phyloP scores from a whole-genome alignment of 2,888 invertebrate species.

The Labia minor region DNA sequence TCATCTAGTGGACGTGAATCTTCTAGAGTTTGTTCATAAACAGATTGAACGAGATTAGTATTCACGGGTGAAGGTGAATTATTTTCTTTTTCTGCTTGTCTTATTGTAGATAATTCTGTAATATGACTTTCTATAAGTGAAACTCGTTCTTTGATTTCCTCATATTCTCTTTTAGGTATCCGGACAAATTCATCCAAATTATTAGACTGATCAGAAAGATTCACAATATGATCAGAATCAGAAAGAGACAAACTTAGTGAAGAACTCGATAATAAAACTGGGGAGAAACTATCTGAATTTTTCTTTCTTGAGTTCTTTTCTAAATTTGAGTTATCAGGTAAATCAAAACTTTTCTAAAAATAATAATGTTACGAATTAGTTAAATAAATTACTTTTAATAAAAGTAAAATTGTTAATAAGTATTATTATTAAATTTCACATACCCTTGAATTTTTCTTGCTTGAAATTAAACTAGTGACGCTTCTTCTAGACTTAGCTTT shows the following conservation, averaged over 20 bases:
- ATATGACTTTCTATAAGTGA: slow-evolving; percentile 60
- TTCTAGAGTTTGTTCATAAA: slow-evolving; percentile 61
- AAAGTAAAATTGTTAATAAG: no score
- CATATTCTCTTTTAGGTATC: slow-evolving; percentile 63
- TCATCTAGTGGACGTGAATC: slow-evolving; percentile 46
- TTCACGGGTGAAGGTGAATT: slow-evolving; percentile 27
- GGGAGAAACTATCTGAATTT: neutral
- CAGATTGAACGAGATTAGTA: slow-evolving; percentile 54
- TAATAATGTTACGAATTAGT: neutral
- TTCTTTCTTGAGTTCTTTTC: neutral
- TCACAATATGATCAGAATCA: neutral
- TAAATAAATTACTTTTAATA: neutral
- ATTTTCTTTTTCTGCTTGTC: slow-evolving; percentile 31
- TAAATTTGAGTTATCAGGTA: neutral
- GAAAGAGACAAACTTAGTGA: neutral
- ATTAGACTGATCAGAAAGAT: slow-evolving; percentile 17
- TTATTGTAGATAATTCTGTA: slow-evolving; percentile 48
- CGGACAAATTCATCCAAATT: slow-evolving; percentile 49
- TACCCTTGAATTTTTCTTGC: neutral
- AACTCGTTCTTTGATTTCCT: slow-evolving; percentile 64
- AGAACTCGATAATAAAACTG: neutral
- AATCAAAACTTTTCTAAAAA: slow-evolving; percentile 1
- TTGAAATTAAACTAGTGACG: neutral
- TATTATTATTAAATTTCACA: no score
- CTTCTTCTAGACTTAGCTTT: neutral